Conservation (phyloP, 1,140 invertebrate species). For the Thereuonema tuberculata region DNA sequence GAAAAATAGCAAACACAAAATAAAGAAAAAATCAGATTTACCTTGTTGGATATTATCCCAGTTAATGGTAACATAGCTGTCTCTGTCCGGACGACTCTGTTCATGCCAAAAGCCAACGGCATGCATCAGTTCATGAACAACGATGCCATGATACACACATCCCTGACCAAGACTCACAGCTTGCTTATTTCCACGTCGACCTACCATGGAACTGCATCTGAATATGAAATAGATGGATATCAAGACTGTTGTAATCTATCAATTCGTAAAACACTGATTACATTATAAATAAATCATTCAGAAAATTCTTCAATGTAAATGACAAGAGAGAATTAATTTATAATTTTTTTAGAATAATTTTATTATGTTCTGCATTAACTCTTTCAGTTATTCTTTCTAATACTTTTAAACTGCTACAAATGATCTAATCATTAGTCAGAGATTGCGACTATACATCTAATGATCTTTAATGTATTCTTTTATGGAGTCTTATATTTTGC, state of each 20-base stretch:
- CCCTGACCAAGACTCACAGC: slow-evolving; percentile 41
- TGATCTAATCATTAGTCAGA: no score
- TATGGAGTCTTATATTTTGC: no score
- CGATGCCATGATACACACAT: slow-evolving; percentile 49
- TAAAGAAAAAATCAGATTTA: background rate
- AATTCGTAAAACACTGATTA: background rate
- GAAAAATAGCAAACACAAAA: no score
- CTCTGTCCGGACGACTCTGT: slow-evolving; percentile 48
- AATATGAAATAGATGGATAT: background rate
- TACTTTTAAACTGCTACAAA: no score
- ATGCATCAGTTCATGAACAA: slow-evolving; percentile 50
- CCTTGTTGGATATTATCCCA: slow-evolving; percentile 44
- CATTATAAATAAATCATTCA: no score
- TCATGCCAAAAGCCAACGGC: slow-evolving; percentile 52
- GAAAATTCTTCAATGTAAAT: no score
- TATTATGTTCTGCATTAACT: no score
- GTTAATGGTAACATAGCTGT: slow-evolving; percentile 44
- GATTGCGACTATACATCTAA: no score
- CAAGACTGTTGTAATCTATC: background rate
- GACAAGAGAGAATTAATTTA: no score
- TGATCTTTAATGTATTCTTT: no score
- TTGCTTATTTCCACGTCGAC: slow-evolving; percentile 41
- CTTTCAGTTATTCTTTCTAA: no score
- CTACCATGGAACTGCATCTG: slow-evolving; percentile 42
- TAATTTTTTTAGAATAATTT: no score